phyloP scores from a whole-genome alignment of 2,113 vertebrate genomes.

The Elaphurus davidianus region DNA sequence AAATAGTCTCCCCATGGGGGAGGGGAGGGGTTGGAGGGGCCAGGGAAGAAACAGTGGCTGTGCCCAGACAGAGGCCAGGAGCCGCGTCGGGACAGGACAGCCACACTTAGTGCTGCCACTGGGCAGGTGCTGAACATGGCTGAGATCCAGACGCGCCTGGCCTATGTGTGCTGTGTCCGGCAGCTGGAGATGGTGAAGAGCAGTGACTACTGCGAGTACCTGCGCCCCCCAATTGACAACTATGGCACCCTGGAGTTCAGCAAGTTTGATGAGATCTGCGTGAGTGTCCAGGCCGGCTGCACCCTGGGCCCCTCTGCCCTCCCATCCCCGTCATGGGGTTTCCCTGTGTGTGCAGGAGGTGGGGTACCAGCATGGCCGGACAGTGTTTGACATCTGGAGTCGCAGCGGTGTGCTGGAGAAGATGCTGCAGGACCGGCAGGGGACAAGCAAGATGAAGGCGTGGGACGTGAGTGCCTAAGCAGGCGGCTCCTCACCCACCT shows the following conservation, averaged over 20 bases:
- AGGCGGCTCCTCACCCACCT: fast-evolving
- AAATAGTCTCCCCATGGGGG: background rate
- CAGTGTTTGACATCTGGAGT: constrained; percentile 91
- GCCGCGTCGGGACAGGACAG: fast-evolving
- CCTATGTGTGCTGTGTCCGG: constrained; percentile 95
- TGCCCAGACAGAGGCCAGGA: background rate
- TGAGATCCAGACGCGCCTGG: constrained; percentile 94
- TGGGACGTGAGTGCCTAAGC: constrained; percentile 82
- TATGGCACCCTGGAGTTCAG: constrained; percentile 93
- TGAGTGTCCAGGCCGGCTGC: constrained; percentile 77
- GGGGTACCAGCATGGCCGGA: constrained; percentile 93
- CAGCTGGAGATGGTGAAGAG: constrained; percentile 93
- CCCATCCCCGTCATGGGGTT: background rate
- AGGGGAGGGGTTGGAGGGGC: background rate
- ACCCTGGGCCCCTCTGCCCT: background rate
- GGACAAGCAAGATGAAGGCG: constrained; percentile 87
- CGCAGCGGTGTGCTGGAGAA: constrained; percentile 91
- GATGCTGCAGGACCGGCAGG: constrained; percentile 92
- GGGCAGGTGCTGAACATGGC: constrained; percentile 95
- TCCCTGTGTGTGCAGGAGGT: constrained; percentile 85
- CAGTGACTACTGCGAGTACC: constrained; percentile 95
- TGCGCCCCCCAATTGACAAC: constrained; percentile 91
- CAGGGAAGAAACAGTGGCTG: background rate
- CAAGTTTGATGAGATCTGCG: constrained; percentile 94
- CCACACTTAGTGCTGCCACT: background rate